Evolutionary conservation across 2,888 invertebrate genomes (phyloP), one percentile per base, ranked within the genome.

Genomic region (Agriopis aurantiaria): DNA sequence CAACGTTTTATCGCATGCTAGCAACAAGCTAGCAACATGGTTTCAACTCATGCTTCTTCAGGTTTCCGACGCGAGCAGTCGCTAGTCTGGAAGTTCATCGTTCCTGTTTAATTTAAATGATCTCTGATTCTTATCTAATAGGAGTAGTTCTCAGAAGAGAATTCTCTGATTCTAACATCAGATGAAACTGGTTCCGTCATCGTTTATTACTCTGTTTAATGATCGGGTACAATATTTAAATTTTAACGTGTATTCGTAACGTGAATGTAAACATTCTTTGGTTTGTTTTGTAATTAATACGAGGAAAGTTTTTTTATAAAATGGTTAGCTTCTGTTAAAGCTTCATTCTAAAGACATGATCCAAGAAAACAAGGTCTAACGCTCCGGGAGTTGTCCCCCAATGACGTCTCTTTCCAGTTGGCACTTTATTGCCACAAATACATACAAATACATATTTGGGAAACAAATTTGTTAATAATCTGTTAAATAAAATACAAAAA

Each of bases 101-200:
- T 85, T 83, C 84, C 85, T 85, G 82, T 85, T 87, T 87, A 85
- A 88, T 88, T 88, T 86, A 85, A 89, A 88, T 84, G 85, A 87
- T 84, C 84, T 82, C 82, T 82, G 89, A 92, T 92, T 88, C 88
- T 90, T 91, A 91, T 91, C 91, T 91, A 87, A 88, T 88, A 89
- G 88, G 83, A 88, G 86, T 87, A 84, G 80, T 92, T 91, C 91
- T 81, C 73, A 84, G 91, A 91, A 91, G 82, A 83, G 79, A 82
- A 81, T 85, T 84, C 85, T 83, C 83, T 82, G 88, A 86, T 87
- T 85, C 85, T 78, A 84, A 83, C 83, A 78, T 81, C 80, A 82
- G 83, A 83, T 83, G 83, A 74, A 82, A 85, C 86, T 74, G 82
- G 87, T 84, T 84, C 75, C 73, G 77, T 83, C 83, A 82, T 82